These are phyloP conservation scores for Dipodomys merriami DNA, from an alignment of 2,113 vertebrate genomes.

Conservation along the genomic window DNA sequence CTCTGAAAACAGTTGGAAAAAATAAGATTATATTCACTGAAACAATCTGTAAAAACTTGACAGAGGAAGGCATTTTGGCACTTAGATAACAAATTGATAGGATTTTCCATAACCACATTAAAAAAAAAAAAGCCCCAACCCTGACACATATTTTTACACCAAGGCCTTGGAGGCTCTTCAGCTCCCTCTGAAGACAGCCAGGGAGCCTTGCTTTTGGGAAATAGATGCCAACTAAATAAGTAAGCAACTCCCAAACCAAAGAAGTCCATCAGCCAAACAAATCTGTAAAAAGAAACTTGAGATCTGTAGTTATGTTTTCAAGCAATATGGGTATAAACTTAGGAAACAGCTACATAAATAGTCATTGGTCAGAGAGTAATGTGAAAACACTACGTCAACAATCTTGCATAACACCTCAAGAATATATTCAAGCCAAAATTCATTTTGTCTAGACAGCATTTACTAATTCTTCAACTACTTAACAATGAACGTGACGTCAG, in stretches of 20 bases:
- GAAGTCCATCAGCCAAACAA: constrained; percentile 42
- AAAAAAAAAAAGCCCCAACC: not conserved
- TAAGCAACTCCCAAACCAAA: constrained; percentile 11
- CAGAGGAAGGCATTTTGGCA: constrained; percentile 50
- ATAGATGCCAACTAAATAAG: not conserved
- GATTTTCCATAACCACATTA: constrained; percentile 22
- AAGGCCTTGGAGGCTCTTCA: constrained; percentile 34
- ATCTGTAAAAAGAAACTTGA: constrained; percentile 34
- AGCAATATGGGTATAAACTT: not conserved
- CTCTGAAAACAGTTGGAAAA: constrained; percentile 88
- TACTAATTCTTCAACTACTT: not conserved
- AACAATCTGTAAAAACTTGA: constrained; percentile 60
- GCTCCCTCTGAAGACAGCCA: constrained; percentile 17
- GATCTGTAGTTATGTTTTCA: constrained; percentile 36
- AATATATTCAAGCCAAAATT: constrained; percentile 21
- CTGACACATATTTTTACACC: constrained; percentile 39
- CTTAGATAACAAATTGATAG: not conserved
- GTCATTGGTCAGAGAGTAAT: not conserved
- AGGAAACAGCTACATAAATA: not conserved
- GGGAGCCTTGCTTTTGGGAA: constrained; percentile 8
- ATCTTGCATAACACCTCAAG: constrained; percentile 23
- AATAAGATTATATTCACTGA: constrained; percentile 82
- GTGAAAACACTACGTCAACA: not conserved
- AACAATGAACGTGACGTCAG: constrained; percentile 18
- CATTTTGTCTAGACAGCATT: not conserved